Percentiles rank a stretch among this genome's conserved stretches.
Evolutionary conservation across 2,797 vertebrate genomes (phyloP).

Genomic region (Trichosurus vulpecula): DNA sequence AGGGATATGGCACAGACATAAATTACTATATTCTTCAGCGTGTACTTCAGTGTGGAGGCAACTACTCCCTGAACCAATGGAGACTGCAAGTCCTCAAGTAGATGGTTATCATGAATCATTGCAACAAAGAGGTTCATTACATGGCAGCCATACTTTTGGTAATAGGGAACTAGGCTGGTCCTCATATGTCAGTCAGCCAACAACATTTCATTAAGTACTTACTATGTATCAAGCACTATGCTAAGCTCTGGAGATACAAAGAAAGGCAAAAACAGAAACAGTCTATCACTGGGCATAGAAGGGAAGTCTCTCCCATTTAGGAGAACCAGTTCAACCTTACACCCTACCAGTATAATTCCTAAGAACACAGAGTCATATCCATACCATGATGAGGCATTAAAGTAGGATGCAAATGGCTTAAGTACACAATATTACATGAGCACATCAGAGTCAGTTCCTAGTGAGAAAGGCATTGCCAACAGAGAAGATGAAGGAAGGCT

Average conservation of each 20-base stretch:
- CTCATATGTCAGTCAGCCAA: background rate
- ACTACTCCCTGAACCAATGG: background rate
- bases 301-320: background rate
- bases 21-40: background rate
- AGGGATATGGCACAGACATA: background rate
- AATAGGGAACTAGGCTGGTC: background rate
- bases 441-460: background rate
- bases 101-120: background rate
- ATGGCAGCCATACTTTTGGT: background rate
- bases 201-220: background rate
- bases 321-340: background rate
- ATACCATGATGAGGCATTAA: background rate
- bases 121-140: background rate
- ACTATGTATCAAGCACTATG: background rate
- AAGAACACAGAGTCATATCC: background rate
- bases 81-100: background rate
- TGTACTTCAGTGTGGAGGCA: background rate
- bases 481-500: background rate
- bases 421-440: background rate
- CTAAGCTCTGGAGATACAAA: background rate
- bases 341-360: background rate
- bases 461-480: background rate
- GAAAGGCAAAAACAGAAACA: background rate
- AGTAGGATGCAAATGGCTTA: background rate
- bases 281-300: background rate